phyloP scores from a whole-genome alignment of 2,888 invertebrate species.

The Apeira syringaria region DNA sequence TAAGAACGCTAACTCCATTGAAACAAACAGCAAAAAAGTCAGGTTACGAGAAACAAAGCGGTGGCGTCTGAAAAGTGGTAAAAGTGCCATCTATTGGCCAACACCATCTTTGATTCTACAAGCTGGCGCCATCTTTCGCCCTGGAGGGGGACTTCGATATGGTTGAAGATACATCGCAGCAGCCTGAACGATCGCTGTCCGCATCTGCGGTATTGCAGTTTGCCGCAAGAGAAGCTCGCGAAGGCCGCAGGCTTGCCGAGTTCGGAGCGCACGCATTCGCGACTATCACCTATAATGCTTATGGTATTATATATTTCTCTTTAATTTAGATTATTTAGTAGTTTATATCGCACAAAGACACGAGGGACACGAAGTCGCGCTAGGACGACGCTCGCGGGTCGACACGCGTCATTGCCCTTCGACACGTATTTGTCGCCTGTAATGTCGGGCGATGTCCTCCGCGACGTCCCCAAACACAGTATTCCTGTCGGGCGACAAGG shows the following conservation, averaged over 20 bases:
- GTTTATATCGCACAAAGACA: no score
- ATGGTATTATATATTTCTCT: constrained; percentile 51
- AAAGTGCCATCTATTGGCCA: constrained; percentile 9
- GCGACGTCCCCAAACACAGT: no score
- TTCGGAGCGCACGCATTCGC: constrained; percentile 75
- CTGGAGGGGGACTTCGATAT: constrained; percentile 41
- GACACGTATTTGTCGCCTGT: no score
- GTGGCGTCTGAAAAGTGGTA: neutral
- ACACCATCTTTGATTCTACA: constrained; percentile 3
- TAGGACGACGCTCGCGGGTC: no score
- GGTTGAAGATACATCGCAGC: constrained; percentile 66
- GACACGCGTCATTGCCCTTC: no score
- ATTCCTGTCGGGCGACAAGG: no score
- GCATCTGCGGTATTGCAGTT: constrained; percentile 74
- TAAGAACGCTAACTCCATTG: no score
- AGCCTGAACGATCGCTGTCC: constrained; percentile 58
- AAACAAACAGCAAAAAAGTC: no score
- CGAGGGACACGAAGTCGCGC: no score
- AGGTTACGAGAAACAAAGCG: no score
- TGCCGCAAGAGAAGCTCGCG: constrained; percentile 71
- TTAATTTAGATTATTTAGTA: neutral
- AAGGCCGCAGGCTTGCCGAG: constrained; percentile 66
- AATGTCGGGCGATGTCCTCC: no score
- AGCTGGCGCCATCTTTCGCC: constrained; percentile 18
- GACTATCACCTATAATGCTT: constrained; percentile 68